phyloP scores from a whole-genome alignment of 2,113 vertebrate species.

The Sander vitreus region DNA sequence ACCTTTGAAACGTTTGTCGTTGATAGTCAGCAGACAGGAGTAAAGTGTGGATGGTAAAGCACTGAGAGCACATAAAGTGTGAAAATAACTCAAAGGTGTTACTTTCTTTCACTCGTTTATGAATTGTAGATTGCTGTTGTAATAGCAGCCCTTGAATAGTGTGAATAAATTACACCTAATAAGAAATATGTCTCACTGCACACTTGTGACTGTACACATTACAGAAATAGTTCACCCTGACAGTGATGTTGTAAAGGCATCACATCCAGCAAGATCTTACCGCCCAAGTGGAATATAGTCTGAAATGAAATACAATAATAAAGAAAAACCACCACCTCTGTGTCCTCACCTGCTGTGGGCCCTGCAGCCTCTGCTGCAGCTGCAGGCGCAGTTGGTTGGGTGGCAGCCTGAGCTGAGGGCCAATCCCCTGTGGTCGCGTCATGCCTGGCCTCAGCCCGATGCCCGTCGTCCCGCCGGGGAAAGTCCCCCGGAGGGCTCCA shows the following conservation, averaged over 20 bases:
- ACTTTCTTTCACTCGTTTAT: background rate
- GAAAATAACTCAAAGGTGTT: background rate
- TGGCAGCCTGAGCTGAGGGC: constrained; percentile 88
- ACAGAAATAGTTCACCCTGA: background rate
- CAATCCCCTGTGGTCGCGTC: constrained; percentile 84
- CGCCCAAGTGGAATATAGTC: background rate
- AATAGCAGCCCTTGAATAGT: background rate
- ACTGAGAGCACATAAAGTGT: background rate
- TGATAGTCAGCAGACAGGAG: background rate
- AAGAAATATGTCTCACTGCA: background rate
- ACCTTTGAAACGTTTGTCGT: background rate
- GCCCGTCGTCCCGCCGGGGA: constrained; percentile 83
- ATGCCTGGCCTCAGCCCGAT: constrained; percentile 86
- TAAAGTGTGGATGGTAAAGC: background rate
- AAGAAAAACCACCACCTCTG: background rate
- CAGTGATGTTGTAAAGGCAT: background rate
- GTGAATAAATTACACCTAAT: background rate
- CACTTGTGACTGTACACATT: background rate
- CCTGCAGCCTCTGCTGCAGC: constrained; percentile 93
- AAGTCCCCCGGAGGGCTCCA: constrained; percentile 85
- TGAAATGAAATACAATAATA: background rate
- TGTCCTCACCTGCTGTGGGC: constrained; percentile 90
- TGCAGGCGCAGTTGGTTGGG: constrained; percentile 94
- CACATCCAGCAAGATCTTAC: background rate
- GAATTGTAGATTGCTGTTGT: background rate